Evolutionary conservation across 2,113 vertebrate species (phyloP), one percentile per base, ranked within the genome.

Genomic region (Potamarius usumacintae): DNA sequence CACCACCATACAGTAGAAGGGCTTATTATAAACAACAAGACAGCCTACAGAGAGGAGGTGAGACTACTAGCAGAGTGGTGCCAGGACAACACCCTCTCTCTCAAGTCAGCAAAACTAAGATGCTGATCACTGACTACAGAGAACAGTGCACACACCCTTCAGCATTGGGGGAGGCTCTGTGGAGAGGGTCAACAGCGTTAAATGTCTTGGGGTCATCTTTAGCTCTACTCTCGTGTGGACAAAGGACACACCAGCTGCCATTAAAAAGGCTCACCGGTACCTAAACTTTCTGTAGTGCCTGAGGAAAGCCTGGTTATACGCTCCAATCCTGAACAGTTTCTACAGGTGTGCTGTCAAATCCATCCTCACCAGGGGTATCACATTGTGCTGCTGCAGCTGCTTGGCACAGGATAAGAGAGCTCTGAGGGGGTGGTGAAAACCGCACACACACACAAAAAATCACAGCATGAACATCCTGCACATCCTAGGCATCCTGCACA

Each of bases 11-110:
- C n/a, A n/a, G n/a, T n/a, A 50, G 50, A 58, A 27, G n/a, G 25
- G 25, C 77, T 79, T 52, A 81, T 58, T 58, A 81, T n/a, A 81
- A 25, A 78, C 50, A 78, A 25, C 14, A 25, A 78, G 55, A 27
- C 55, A 58, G 53, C 27, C 55, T 81, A 34, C 27, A 60, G 78
- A 55, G 78, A 81, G 52, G 78, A 81, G 55, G 7, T 34, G 55
- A 81, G 30, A 60, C 7, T 82, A 7, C 27, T 62, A 7, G 25
- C n/a, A 30, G 50, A 53, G 10, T 57, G 50, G 42, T 50, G 71
- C 52, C 77, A 79, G 12, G 78, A 34, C 15, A 81, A 81, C 78
- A 81, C 58, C 78, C n/a, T 60, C 55, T 34, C 42, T 42, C 42
- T 34, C 42, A 42, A 42, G 2, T 58, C 7, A 22, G 27, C 27